Conservation (phyloP, 1,140 invertebrate species). For the Achroia grisella region DNA sequence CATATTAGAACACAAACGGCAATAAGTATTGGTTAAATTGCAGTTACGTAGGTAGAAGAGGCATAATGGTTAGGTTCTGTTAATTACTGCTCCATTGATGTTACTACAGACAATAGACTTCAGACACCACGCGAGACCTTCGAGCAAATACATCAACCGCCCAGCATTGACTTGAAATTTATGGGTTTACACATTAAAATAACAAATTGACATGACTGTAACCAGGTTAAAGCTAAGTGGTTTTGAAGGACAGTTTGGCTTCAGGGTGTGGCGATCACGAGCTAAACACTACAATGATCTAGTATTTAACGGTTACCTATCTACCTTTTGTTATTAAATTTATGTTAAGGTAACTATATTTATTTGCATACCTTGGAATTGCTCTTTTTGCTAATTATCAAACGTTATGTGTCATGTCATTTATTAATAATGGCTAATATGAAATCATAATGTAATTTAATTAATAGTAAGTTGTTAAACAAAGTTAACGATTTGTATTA, state of each 20-base stretch:
- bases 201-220: slow-evolving; percentile 53
- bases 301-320: slow-evolving; percentile 30
- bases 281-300: slow-evolving; percentile 33
- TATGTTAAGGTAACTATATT: background rate
- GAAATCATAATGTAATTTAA: no score
- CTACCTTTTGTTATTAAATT: slow-evolving; percentile 16
- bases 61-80: slow-evolving; percentile 20
- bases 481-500: background rate
- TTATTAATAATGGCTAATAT: background rate
- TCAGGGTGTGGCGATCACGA: slow-evolving; percentile 61
- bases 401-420: no score
- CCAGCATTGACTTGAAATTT: slow-evolving; percentile 35
- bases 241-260: slow-evolving; percentile 46
- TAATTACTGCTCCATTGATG: slow-evolving; percentile 32
- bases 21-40: slow-evolving; percentile 2
- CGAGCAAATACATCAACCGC: slow-evolving; percentile 26
- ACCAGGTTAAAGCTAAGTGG: slow-evolving; percentile 46
- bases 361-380: no score
- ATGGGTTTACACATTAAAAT: slow-evolving; percentile 54
- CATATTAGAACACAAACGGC: slow-evolving; percentile 15
- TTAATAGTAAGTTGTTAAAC: background rate
- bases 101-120: slow-evolving; percentile 24
- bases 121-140: slow-evolving; percentile 33
- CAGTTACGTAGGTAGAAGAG: slow-evolving; percentile 13
- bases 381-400: no score